Conservation (phyloP, 2,888 invertebrate species). For the Lepidonotus clava region DNA sequence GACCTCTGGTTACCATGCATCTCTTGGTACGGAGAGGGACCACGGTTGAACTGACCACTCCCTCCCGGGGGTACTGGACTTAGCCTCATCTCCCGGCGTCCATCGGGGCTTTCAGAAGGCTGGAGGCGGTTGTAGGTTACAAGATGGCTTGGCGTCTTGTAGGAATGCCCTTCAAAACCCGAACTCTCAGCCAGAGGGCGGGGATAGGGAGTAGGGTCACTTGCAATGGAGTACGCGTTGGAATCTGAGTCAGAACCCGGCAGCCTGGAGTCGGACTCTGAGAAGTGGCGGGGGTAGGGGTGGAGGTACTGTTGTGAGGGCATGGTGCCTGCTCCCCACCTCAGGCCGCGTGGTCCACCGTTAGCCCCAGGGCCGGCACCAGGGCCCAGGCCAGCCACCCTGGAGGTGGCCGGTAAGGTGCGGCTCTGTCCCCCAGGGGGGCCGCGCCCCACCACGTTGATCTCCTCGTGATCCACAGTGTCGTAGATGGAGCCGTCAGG, state of each 20-base stretch:
- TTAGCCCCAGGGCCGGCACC: not conserved
- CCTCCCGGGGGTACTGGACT: no score
- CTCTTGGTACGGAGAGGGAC: not conserved
- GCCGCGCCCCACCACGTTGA: not conserved
- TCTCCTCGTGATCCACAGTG: not conserved
- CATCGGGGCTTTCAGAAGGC: no score
- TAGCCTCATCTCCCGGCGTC: no score
- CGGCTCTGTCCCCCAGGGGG: not conserved
- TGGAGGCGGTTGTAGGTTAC: not conserved
- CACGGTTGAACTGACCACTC: no score
- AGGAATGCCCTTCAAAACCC: not conserved
- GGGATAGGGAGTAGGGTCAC: not conserved
- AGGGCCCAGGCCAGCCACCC: not conserved
- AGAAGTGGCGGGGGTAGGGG: not conserved
- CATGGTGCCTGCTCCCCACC: no score
- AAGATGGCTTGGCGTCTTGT: not conserved
- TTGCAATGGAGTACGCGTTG: not conserved
- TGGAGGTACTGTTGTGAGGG: not conserved
- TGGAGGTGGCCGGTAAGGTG: not conserved
- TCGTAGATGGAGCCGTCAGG: not conserved
- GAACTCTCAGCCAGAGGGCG: not conserved
- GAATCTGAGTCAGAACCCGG: not conserved
- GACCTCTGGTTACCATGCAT: not conserved
- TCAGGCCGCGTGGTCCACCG: not conserved
- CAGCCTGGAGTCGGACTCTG: not conserved